These are phyloP conservation scores for Neopelma chrysocephalum DNA, from an alignment of 2,797 vertebrate species.

Conservation along the genomic window DNA sequence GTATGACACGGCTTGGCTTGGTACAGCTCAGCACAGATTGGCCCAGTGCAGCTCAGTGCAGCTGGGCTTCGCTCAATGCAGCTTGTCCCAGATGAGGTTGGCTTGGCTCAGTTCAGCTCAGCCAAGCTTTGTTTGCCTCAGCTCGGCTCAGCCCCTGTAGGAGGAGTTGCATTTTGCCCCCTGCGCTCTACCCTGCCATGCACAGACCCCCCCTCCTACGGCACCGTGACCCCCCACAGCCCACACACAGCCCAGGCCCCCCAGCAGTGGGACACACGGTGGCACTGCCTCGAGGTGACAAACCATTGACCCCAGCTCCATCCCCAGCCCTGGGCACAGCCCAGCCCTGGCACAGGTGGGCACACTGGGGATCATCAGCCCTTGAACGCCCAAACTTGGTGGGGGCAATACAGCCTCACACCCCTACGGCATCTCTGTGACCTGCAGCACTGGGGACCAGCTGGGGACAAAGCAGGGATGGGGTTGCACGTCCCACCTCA, in stretches of 20 bases:
- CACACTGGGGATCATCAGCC: neutral
- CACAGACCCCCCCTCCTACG: no score
- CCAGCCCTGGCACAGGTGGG: no score
- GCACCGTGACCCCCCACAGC: neutral
- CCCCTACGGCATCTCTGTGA: neutral
- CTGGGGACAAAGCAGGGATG: neutral
- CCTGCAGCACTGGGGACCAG: accelerated
- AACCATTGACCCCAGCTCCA: neutral
- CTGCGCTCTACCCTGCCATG: neutral
- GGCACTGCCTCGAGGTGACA: neutral
- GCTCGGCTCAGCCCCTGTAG: neutral
- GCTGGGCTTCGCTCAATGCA: neutral
- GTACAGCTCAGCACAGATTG: neutral
- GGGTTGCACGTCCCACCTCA: neutral
- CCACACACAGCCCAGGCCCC: neutral
- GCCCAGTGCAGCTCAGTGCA: neutral
- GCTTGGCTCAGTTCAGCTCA: neutral
- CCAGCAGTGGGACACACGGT: neutral
- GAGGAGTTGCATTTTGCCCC: neutral
- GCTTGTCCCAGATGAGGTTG: neutral
- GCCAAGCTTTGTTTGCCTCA: neutral
- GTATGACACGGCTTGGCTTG: neutral
- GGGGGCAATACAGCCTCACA: neutral
- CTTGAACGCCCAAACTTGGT: accelerated
- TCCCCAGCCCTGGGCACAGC: neutral